These are phyloP conservation scores for Morpho helenor DNA, from an alignment of 2,888 invertebrate species.

Conservation along the genomic window DNA sequence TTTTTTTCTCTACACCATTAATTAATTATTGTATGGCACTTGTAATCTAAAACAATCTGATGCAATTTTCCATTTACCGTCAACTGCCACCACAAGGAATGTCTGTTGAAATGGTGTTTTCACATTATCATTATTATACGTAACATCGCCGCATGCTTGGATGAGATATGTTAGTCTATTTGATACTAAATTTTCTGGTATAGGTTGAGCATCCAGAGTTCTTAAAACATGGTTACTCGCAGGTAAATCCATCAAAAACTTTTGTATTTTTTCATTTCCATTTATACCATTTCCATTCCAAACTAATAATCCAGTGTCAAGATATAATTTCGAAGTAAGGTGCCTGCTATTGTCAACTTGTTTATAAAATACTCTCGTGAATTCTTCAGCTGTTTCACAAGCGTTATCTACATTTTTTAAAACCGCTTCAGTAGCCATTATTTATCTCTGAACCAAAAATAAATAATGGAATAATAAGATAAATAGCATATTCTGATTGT, in stretches of 20 bases:
- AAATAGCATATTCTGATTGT: too few species aligned
- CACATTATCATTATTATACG: slow-evolving; percentile 78
- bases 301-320: slow-evolving; percentile 89
- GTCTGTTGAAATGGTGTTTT: slow-evolving; percentile 89
- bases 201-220: slow-evolving; percentile 93
- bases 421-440: slow-evolving; percentile 70
- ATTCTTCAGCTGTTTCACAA: slow-evolving; percentile 91
- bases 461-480: too few species aligned
- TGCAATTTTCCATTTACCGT: slow-evolving; percentile 96
- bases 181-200: slow-evolving; percentile 86
- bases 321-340: slow-evolving; percentile 88
- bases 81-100: slow-evolving; percentile 91
- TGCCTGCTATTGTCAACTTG: slow-evolving; percentile 92
- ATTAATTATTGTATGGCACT: slow-evolving; percentile 67
- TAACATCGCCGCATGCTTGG: slow-evolving; percentile 90
- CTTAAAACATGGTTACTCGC: slow-evolving; percentile 86
- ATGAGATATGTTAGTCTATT: slow-evolving; percentile 90
- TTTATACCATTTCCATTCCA: slow-evolving; percentile 95
- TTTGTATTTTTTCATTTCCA: slow-evolving; percentile 90
- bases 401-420: slow-evolving; percentile 87
- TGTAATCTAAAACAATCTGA: slow-evolving; percentile 92
- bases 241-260: slow-evolving; percentile 91
- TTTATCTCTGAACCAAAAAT: neutral
- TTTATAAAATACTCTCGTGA: slow-evolving; percentile 93
- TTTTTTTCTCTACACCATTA: neutral